phyloP scores from a whole-genome alignment of 92 coral and sea anemone species.

The Chrysogorgia sp. region DNA sequence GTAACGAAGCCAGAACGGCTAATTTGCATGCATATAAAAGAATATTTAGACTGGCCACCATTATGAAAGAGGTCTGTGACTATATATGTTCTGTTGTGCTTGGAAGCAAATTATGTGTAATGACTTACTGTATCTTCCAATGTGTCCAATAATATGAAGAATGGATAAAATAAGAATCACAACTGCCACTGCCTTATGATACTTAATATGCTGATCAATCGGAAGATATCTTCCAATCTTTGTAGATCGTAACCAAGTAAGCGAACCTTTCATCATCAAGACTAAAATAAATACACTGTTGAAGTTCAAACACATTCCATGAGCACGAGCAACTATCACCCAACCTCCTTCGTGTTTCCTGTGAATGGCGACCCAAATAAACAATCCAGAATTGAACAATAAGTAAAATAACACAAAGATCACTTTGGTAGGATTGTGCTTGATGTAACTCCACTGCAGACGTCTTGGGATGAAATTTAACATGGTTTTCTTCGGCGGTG shows the following conservation, averaged over 20 bases:
- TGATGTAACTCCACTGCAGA: slow-evolving; percentile 28
- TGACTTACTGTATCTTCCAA: slow-evolving; percentile 33
- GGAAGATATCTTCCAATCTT: slow-evolving; percentile 25
- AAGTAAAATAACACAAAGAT: slow-evolving; percentile 11
- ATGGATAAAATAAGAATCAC: slow-evolving; percentile 19
- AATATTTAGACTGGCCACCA: no score
- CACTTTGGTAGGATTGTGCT: slow-evolving; percentile 25
- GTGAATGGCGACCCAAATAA: slow-evolving; percentile 29
- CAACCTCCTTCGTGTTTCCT: slow-evolving; percentile 32
- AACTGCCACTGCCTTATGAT: slow-evolving; percentile 37
- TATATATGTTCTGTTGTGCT: no score
- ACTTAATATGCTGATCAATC: slow-evolving; percentile 39
- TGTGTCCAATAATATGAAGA: slow-evolving; percentile 26
- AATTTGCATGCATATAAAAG: no score
- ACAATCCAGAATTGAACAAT: slow-evolving; percentile 22
- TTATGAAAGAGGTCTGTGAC: no score
- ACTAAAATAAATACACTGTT: slow-evolving; percentile 32
- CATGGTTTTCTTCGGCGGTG: not conserved
- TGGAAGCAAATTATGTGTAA: not conserved
- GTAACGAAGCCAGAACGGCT: no score
- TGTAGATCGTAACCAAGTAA: slow-evolving; percentile 26
- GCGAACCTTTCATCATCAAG: slow-evolving; percentile 28
- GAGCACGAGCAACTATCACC: slow-evolving; percentile 37
- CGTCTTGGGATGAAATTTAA: slow-evolving; percentile 36
- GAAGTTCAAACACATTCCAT: slow-evolving; percentile 43